Percentiles rank a stretch among this genome's conserved stretches.
These are phyloP conservation scores for Calliphora vomitoria DNA, from an alignment of 2,888 invertebrate genomes.

Conservation along the genomic window DNA sequence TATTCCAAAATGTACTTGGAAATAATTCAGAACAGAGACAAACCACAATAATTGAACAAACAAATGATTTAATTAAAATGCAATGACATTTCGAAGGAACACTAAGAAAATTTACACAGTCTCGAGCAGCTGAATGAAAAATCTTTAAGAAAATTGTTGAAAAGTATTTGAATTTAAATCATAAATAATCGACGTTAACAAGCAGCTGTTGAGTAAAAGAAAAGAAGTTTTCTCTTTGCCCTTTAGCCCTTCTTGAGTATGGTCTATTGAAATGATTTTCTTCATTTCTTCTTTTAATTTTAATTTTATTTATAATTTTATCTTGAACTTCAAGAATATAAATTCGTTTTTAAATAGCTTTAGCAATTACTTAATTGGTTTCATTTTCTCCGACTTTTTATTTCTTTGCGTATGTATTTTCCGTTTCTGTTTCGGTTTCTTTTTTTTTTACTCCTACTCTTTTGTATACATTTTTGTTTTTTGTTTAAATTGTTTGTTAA, in stretches of 20 bases:
- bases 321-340: conserved; percentile 51
- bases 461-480: conserved; percentile 1
- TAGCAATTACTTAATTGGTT: conserved; percentile 82
- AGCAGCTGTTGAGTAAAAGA: conserved; percentile 36
- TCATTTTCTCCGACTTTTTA: conserved; percentile 64
- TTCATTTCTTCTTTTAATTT: conserved; percentile 32
- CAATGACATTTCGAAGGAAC: conserved; percentile 21
- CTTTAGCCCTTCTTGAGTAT: conserved; percentile 2
- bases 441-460: conserved; percentile 49
- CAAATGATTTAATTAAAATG: conserved; percentile 39
- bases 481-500: conserved; percentile 44
- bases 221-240: conserved; percentile 22
- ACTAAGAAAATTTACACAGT: neutral
- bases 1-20: conserved; percentile 34
- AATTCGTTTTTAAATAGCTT: conserved; percentile 63
- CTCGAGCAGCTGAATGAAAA: conserved; percentile 10
- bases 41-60: conserved; percentile 22
- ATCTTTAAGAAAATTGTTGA: conserved; percentile 10
- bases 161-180: conserved; percentile 42
- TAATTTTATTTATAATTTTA: conserved; percentile 40
- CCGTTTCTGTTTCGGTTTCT: neutral
- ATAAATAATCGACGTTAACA: conserved; percentile 33
- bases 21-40: neutral
- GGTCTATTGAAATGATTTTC: conserved; percentile 29
- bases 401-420: conserved; percentile 27